Conservation (phyloP, 2,113 vertebrate species). For the Castor canadensis region DNA sequence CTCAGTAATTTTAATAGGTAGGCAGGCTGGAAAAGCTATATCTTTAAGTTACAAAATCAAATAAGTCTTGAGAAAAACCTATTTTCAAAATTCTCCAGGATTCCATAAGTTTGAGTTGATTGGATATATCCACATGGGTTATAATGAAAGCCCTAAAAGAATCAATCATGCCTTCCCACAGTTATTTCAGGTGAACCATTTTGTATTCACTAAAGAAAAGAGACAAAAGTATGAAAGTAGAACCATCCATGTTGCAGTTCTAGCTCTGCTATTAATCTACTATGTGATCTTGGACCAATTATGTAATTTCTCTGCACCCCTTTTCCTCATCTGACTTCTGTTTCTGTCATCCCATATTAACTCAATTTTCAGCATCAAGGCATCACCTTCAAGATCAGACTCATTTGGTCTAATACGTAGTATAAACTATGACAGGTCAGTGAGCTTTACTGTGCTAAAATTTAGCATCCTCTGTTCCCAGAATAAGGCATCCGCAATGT, state of each 20-base stretch:
- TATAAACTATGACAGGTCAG: neutral
- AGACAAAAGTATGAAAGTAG: neutral
- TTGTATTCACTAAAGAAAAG: neutral
- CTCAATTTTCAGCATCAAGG: neutral
- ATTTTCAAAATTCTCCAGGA: neutral
- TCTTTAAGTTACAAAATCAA: neutral
- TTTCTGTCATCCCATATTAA: neutral
- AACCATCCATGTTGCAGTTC: neutral
- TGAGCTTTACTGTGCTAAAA: neutral
- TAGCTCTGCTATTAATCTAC: neutral
- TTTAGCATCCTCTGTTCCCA: neutral
- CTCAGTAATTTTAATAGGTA: neutral
- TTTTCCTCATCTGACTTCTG: neutral
- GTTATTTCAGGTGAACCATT: neutral
- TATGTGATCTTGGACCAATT: neutral
- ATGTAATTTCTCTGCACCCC: neutral
- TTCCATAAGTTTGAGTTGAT: neutral
- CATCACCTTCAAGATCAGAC: neutral
- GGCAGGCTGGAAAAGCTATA: neutral
- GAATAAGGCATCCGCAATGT: neutral
- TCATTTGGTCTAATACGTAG: neutral
- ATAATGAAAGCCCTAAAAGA: neutral
- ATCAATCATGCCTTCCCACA: neutral
- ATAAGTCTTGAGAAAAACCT: neutral
- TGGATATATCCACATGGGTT: neutral